Evolutionary conservation across 2,797 vertebrate genomes (phyloP), one percentile per base, ranked within the genome.

Genomic region (Huso huso): DNA sequence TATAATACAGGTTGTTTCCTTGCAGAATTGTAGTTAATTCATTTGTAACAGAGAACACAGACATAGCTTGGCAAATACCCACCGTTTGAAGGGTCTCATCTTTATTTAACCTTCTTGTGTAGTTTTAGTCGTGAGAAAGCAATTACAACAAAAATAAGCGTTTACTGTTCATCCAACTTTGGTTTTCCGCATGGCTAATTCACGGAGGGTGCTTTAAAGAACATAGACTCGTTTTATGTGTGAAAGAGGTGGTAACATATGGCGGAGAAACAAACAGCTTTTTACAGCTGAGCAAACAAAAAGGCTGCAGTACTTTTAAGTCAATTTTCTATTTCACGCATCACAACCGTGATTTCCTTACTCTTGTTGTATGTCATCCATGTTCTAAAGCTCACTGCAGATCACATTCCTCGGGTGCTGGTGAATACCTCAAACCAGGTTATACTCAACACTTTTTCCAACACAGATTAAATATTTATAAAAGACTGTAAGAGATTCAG

Each of bases 141-240:
- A 81, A 80, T 84, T 81, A 77, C 77, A 51, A 73, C 78, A 77
- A 61, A 70, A 62, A 66, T 50, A 69, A 74, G 75, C 77, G 75
- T 81, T 84, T 81, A 77, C 71, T 72, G 74, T 74, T 73, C 77
- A 78, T 81, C 80, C 80, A 83, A 73, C 23, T 37, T 37, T 37
- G 23, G 74, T 79, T 86, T 85, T 86, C 78, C 79, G 81, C 81
- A 76, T 83, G 81, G 78, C 80, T 83, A 77, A 79, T 75, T 83
- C 69, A 63, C 77, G 70, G 74, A 75, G 72, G 74, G 73, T 76
- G 70, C 77, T 77, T 73, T 84, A 84, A 87, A 82, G 81, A 80
- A 76, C 11, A 72, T 65, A 74, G 63, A 72, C 73, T 71, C 70
- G 75, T 79, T 77, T 76, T 72, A 13, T 72, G 66, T 71, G 71